These are phyloP conservation scores for Ormia ochracea DNA, from an alignment of 2,888 invertebrate species.

Conservation along the genomic window DNA sequence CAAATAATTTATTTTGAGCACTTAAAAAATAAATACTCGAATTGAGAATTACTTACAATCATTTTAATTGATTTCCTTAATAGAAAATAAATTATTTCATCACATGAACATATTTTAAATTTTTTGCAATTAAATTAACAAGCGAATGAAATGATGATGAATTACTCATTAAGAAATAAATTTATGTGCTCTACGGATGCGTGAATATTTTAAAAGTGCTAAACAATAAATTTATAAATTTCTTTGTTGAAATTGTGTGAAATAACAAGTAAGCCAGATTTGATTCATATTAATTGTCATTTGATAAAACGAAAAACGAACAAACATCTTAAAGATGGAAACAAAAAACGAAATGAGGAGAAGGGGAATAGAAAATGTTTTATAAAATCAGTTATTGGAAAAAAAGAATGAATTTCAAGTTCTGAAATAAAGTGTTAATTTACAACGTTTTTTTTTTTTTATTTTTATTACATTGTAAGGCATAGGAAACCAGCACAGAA, in stretches of 20 bases:
- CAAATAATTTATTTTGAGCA: too few relatives aligned
- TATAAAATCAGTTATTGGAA: background rate
- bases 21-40: too few relatives aligned
- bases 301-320: background rate
- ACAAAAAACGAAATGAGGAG: background rate
- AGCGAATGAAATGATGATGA: slow-evolving; percentile 26
- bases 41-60: background rate
- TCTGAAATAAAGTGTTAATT: too few relatives aligned
- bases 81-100: slow-evolving; percentile 16
- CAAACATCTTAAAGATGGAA: background rate
- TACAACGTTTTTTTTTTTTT: too few relatives aligned
- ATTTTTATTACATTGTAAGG: too few relatives aligned
- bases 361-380: too few relatives aligned
- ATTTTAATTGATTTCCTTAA: background rate
- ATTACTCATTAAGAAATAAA: background rate
- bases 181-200: background rate
- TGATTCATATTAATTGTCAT: slow-evolving; percentile 7
- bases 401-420: too few relatives aligned
- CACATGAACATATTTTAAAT: slow-evolving; percentile 3
- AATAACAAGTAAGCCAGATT: slow-evolving; percentile 33
- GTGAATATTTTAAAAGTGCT: background rate
- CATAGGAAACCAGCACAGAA: too few relatives aligned
- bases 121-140: slow-evolving; percentile 31
- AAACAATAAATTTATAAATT: slow-evolving; percentile 34
- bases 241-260: slow-evolving; percentile 1